Percentiles rank a stretch among this genome's conserved stretches.
Evolutionary conservation across 2,797 vertebrate genomes (phyloP).

Genomic region (Poeciliopsis gracilis): DNA sequence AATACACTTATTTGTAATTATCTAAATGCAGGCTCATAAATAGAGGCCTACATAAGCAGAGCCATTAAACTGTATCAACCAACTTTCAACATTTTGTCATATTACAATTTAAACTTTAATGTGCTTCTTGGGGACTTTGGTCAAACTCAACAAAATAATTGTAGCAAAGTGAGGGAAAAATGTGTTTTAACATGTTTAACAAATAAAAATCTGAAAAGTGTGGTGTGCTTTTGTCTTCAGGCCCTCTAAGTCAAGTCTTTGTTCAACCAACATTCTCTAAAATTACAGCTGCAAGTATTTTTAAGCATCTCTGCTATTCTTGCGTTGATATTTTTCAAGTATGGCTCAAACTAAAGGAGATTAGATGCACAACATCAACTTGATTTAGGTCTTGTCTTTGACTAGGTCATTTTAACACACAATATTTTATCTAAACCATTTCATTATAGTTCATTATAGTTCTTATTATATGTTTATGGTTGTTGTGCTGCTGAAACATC

Average conservation of each 20-base stretch:
- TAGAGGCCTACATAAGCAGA: neutral
- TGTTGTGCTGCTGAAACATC: neutral
- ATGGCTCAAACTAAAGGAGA: neutral
- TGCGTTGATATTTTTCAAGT: neutral
- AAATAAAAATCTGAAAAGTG: neutral
- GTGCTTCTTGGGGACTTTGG: neutral
- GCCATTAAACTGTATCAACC: neutral
- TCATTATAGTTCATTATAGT: neutral
- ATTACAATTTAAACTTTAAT: neutral
- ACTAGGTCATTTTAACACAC: neutral
- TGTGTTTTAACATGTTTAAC: neutral
- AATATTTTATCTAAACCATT: neutral
- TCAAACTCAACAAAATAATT: neutral
- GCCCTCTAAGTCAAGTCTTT: neutral
- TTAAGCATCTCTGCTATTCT: neutral
- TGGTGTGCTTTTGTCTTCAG: neutral
- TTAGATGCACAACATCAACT: neutral
- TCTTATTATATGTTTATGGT: neutral
- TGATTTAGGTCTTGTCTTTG: neutral
- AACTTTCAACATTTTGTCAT: neutral
- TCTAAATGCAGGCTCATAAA: neutral
- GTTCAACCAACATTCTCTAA: neutral
- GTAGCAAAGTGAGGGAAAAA: neutral
- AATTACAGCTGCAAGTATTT: neutral
- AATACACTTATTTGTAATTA: constrained; percentile 9